Conservation (phyloP, 1,140 invertebrate genomes). For the Hycleus phaleratus region DNA sequence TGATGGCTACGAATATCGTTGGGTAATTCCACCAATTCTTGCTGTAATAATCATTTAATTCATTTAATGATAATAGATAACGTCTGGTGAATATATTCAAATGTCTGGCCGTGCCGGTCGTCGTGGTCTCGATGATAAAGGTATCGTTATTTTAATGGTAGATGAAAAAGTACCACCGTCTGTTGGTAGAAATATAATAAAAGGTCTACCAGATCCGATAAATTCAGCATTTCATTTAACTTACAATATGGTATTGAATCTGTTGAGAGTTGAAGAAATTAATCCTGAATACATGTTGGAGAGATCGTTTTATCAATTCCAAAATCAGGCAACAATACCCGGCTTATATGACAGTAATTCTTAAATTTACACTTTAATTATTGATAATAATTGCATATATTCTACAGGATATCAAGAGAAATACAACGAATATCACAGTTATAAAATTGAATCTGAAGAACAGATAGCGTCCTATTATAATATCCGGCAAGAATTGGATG, state of each 20-base stretch:
- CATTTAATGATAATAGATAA: conserved; percentile 49
- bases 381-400: background rate
- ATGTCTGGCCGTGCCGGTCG: conserved; percentile 98
- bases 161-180: conserved; percentile 92
- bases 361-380: conserved; percentile 1
- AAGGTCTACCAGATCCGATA: conserved; percentile 90
- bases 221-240: conserved; percentile 99
- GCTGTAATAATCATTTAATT: background rate
- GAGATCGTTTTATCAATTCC: conserved; percentile 97
- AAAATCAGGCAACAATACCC: conserved; percentile 94
- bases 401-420: conserved; percentile 63
- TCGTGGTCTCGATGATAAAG: conserved; percentile 94
- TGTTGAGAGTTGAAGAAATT: conserved; percentile 95
- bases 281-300: conserved; percentile 99
- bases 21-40: conserved; percentile 49
- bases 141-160: conserved; percentile 98
- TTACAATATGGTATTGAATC: conserved; percentile 99
- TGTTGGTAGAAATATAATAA: conserved; percentile 71
- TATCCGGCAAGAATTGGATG: conserved; percentile 73
- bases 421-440: conserved; percentile 54
- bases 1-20: conserved; percentile 95
- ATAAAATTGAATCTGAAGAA: conserved; percentile 65
- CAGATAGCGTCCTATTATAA: conserved; percentile 78
- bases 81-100: conserved; percentile 99
- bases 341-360: conserved; percentile 73